These are phyloP conservation scores for Anisognathus igniventris DNA, from an alignment of 2,797 vertebrate genomes.

Conservation along the genomic window DNA sequence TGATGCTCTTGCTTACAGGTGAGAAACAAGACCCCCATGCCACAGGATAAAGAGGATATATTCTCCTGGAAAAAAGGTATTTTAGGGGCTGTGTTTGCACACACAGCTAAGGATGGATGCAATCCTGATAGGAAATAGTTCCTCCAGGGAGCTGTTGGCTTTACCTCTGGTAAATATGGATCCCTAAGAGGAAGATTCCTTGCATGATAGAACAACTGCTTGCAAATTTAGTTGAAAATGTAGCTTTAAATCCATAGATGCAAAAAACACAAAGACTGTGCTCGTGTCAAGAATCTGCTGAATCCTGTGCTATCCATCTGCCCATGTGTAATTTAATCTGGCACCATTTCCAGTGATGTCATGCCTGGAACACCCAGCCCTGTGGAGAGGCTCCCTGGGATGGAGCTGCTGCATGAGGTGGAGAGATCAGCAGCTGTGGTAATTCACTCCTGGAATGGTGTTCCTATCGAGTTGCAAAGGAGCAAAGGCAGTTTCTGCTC, in stretches of 20 bases:
- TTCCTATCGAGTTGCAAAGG: neutral
- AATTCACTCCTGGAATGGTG: neutral
- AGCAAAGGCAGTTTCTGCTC: neutral
- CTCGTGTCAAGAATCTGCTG: slow-evolving; percentile 34
- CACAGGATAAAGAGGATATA: neutral
- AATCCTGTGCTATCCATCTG: slow-evolving; percentile 25
- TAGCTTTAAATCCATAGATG: neutral
- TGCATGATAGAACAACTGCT: neutral
- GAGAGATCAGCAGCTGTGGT: slow-evolving; percentile 30
- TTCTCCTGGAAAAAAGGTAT: neutral
- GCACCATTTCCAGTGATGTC: slow-evolving; percentile 53
- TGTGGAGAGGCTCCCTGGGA: neutral
- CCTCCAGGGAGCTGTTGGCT: neutral
- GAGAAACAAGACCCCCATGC: neutral
- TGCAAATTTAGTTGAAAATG: neutral
- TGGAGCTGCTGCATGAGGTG: neutral
- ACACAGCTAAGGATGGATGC: neutral
- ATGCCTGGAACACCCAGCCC: slow-evolving; percentile 42
- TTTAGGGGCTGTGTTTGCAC: neutral
- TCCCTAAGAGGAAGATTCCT: neutral
- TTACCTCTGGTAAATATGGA: neutral
- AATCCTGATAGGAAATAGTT: neutral
- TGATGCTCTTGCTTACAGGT: neutral
- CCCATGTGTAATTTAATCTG: slow-evolving; percentile 44
- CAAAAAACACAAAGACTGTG: neutral